Evolutionary conservation across 2,797 vertebrate genomes (phyloP), one percentile per base, ranked within the genome.

Genomic region (Trachops cirrhosus): DNA sequence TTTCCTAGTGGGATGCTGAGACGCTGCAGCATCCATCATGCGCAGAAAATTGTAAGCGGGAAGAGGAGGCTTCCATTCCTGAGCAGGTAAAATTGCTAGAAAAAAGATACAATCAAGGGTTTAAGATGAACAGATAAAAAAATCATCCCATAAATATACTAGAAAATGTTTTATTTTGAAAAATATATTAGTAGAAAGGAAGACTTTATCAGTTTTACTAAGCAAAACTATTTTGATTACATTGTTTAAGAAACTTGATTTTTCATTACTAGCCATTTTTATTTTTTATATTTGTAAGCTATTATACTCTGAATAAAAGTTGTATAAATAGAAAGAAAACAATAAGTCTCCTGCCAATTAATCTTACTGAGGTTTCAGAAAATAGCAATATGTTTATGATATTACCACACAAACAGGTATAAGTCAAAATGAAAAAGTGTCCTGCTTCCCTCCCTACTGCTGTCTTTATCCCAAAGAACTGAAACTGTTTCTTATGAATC

Each of bases 31-130:
- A 86, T 99, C 99, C 99, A 99, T 99, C 98, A 99, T 97, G 87
- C 98, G 98, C 41, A 99, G 99, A 96, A 99, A 99, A 97, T 99
- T 97, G 0, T 99, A 99, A 77, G 99, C 99, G 0, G 99, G 98
- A 62, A 98, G 98, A 1, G 98, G 98, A 15, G 99, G 99, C 78
- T 97, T 98, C 99, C 99, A 99, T 41, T 98, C 98, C 29, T 98
- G 98, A 34, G 98, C 98, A 4, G 98, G 98, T 97, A 99, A 98
- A 95, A 95, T 96, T 88, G 98, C 99, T 99, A 92, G 52, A 94
- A 94, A 96, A 71, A 59, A 97, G 88, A 97, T 0, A 89, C 1
- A 95, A 91, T 0, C 21, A 73, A 77, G 0, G 0, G 24, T 97
- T 19, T 94, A 84, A 37, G 9, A 94, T 48, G 37, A 94, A 74